phyloP scores from a whole-genome alignment of 2,113 vertebrate genomes.

The Phaetusa simplex region DNA sequence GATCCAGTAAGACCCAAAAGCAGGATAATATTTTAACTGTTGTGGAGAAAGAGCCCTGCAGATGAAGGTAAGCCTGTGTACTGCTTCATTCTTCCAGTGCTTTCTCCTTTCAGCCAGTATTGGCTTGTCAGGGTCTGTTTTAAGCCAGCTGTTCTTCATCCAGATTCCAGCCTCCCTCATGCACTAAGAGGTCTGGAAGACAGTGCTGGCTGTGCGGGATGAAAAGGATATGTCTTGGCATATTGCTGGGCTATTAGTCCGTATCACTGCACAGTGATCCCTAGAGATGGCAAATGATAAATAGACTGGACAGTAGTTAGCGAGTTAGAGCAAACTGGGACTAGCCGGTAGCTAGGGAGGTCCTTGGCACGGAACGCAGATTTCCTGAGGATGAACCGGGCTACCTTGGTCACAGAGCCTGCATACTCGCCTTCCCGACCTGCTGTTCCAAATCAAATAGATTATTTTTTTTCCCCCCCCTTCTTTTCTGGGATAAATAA shows the following conservation, averaged over 20 bases:
- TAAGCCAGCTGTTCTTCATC: conserved; percentile 53
- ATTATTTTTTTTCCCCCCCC: neutral
- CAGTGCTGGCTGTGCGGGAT: conserved; percentile 4
- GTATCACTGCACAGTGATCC: neutral
- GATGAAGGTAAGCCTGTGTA: neutral
- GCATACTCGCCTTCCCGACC: neutral
- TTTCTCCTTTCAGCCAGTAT: conserved; percentile 9
- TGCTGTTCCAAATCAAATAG: conserved; percentile 5
- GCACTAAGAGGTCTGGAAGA: conserved; percentile 55
- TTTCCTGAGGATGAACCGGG: neutral
- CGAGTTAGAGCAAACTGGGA: neutral
- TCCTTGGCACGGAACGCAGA: neutral
- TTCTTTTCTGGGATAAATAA: conserved; percentile 14
- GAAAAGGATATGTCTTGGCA: conserved; percentile 49
- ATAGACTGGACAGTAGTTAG: conserved; percentile 13
- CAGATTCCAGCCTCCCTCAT: conserved; percentile 39
- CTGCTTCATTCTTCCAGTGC: neutral
- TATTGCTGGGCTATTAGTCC: conserved; percentile 6
- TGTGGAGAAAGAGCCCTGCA: neutral
- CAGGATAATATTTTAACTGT: neutral
- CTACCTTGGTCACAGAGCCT: neutral
- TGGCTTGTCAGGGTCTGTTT: neutral
- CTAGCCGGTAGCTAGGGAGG: neutral
- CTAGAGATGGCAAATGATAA: neutral
- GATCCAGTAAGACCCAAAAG: neutral